phyloP scores from a whole-genome alignment of 2,888 invertebrate genomes.

The Hemicrepidius hirtus region DNA sequence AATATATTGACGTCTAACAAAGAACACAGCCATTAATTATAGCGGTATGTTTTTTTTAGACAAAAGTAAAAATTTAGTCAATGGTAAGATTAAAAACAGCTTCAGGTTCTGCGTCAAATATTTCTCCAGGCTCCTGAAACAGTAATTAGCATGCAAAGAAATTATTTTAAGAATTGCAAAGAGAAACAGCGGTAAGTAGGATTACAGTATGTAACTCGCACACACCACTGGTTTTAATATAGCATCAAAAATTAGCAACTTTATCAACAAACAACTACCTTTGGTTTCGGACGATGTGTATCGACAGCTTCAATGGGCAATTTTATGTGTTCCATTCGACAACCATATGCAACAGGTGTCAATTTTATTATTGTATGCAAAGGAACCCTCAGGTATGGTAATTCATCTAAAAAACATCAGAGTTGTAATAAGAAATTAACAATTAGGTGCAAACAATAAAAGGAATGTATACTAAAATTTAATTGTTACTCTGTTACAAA shows the following conservation, averaged over 20 bases:
- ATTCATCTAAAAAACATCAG: slow-evolving; percentile 80
- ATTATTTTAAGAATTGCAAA: slow-evolving; percentile 35
- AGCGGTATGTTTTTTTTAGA: not conserved
- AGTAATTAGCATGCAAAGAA: slow-evolving; percentile 62
- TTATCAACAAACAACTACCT: slow-evolving; percentile 72
- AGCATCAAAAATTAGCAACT: slow-evolving; percentile 12
- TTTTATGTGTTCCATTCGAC: slow-evolving; percentile 95
- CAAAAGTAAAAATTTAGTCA: slow-evolving; percentile 40
- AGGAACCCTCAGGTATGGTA: slow-evolving; percentile 93
- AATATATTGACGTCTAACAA: not conserved
- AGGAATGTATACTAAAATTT: no score
- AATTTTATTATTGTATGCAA: slow-evolving; percentile 97
- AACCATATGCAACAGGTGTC: slow-evolving; percentile 98
- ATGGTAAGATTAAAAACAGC: slow-evolving; percentile 46
- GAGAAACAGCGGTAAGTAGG: slow-evolving; percentile 12
- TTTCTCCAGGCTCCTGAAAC: slow-evolving; percentile 68
- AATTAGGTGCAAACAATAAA: no score
- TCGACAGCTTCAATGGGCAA: slow-evolving; percentile 96
- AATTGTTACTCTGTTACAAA: no score
- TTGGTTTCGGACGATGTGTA: slow-evolving; percentile 95
- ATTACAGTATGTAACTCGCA: slow-evolving; percentile 15
- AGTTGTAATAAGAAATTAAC: no score
- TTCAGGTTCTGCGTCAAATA: slow-evolving; percentile 56
- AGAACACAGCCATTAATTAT: slow-evolving; percentile 20
- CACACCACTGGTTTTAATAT: slow-evolving; percentile 3